Evolutionary conservation across 2,113 vertebrate species (phyloP), one percentile per base, ranked within the genome.

Genomic region (Gymnorhina tibicen): DNA sequence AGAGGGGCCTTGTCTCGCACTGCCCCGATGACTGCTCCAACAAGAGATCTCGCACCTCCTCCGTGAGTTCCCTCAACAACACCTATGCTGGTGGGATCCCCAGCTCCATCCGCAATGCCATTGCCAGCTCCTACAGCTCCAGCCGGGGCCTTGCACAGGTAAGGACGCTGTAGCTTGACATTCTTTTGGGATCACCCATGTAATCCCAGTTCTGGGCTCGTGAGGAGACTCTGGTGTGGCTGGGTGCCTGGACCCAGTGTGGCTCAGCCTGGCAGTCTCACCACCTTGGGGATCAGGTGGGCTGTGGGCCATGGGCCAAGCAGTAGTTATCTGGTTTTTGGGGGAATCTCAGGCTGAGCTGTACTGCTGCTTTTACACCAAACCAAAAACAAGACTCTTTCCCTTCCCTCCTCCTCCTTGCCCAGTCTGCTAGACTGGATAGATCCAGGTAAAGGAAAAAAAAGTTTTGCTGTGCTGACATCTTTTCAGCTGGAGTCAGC

Each of bases 101-200:
- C 9, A 98, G 98, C 60, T 98, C 98, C 44, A 93, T 85, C 77
- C 99, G 99, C 66, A 99, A 99, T 3, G 98, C 99, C 47, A 99
- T 99, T 50, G 96, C 98, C 83, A 99, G 99, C 97, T 99, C 99
- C 73, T 99, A 99, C 95, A 99, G 99, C 93, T 99, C 99, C 19
- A 98, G 98, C 21, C 88, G 95, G 9, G 98, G 99, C 53, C 92
- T 98, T 33, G 20, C 97, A 9, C 98, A 99, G 99, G 99, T 99
- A 97, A 16, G 26, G 41, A 28, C 16, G 1, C 28, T 7, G 21
- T 4, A 16, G 47, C 69, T 70, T 11, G 2, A 5, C 23, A 7
- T 52, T 56, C 20, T 46, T 22, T n/a, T 42, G 62, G 68, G 10
- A 41, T 68, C 37, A 41, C 16, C 15, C 0, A 0, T 20, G 55